phyloP scores from a whole-genome alignment of 2,797 vertebrate genomes.

The Paguma larvata region DNA sequence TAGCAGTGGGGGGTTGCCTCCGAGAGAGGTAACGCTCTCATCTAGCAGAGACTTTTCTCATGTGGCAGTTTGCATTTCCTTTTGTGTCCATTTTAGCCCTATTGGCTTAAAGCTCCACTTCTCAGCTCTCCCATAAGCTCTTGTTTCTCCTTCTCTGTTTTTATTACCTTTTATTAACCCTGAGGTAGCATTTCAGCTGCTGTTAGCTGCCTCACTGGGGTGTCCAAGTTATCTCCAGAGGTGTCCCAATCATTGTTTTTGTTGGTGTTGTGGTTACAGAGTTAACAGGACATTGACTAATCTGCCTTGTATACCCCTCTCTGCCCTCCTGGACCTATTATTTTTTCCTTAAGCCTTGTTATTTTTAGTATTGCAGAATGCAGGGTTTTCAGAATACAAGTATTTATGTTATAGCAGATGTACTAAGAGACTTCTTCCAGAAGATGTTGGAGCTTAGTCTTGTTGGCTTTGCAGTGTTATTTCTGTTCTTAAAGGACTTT shows the following conservation, averaged over 20 bases:
- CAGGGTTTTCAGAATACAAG: not conserved
- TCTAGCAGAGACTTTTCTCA: not conserved
- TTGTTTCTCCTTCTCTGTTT: slow-evolving; percentile 18
- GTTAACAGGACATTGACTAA: not conserved
- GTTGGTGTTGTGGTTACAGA: not conserved
- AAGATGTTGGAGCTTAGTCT: not conserved
- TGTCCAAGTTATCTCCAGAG: not conserved
- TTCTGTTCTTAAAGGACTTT: slow-evolving; percentile 18
- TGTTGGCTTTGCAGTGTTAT: not conserved
- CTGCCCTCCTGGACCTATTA: not conserved
- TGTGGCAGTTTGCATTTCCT: not conserved
- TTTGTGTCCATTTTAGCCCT: not conserved
- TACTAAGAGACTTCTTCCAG: not conserved
- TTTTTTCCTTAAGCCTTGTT: not conserved
- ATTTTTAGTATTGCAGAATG: slow-evolving; percentile 14
- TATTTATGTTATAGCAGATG: slow-evolving; percentile 3
- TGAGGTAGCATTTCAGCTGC: not conserved
- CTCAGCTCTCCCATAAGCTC: not conserved
- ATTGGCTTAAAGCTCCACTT: not conserved
- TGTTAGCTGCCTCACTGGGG: not conserved
- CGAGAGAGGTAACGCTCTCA: not conserved
- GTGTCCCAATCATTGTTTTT: not conserved
- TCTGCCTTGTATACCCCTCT: not conserved
- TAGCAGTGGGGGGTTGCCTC: not conserved
- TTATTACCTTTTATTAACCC: not conserved